These are phyloP conservation scores for Bucorvus abyssinicus DNA, from an alignment of 2,797 vertebrate species.

Conservation along the genomic window DNA sequence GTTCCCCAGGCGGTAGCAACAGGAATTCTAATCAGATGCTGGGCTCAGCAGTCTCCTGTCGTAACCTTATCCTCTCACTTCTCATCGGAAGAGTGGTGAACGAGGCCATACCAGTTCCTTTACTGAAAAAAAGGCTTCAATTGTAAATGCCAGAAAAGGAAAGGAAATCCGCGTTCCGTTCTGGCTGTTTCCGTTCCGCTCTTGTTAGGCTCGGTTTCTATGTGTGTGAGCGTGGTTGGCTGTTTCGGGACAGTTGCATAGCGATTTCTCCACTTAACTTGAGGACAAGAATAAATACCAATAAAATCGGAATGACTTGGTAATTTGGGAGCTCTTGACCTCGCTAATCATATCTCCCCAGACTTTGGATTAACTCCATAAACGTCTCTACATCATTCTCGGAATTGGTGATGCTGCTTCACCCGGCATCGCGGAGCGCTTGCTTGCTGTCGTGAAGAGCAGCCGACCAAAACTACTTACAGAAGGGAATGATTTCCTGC, in stretches of 20 bases:
- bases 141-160: background rate
- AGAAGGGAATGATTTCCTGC: background rate
- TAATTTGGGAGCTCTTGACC: background rate
- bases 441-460: background rate
- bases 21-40: background rate
- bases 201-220: background rate
- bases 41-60: background rate
- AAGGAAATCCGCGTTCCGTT: rapidly evolving
- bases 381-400: background rate
- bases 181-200: background rate
- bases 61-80: background rate
- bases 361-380: background rate
- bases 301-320: rapidly evolving
- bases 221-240: rapidly evolving
- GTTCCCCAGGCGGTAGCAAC: background rate
- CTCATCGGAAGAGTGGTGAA: background rate
- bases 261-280: background rate
- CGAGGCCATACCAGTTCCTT: background rate
- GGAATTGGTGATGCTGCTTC: background rate
- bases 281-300: background rate
- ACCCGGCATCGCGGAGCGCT: background rate
- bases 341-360: background rate
- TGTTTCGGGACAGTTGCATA: background rate
- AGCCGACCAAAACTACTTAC: background rate
- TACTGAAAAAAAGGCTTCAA: background rate